Evolutionary conservation across 2,113 vertebrate genomes (phyloP).

Genomic region (Rallus limicola): DNA sequence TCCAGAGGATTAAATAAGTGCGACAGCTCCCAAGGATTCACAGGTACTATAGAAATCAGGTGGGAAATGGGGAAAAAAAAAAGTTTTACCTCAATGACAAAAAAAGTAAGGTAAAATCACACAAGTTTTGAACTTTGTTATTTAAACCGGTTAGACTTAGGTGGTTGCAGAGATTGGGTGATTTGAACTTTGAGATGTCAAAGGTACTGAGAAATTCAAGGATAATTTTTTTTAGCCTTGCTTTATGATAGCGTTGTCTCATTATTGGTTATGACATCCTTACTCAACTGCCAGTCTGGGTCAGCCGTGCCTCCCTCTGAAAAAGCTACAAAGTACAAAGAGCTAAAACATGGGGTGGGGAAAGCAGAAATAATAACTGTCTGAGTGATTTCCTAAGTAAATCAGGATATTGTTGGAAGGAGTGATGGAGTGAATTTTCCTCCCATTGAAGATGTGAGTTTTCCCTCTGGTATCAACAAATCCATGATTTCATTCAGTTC

Average conservation of each 20-base stretch:
- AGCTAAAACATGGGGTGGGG: background rate
- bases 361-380: background rate
- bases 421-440: background rate
- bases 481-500: background rate
- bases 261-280: background rate
- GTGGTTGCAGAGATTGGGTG: background rate
- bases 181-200: background rate
- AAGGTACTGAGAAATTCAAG: background rate
- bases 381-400: background rate
- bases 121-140: background rate
- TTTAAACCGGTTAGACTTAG: background rate
- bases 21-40: background rate
- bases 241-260: background rate
- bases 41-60: background rate
- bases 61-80: background rate
- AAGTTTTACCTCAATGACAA: background rate
- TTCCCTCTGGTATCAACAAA: background rate
- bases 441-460: background rate
- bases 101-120: background rate
- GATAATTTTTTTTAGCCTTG: background rate
- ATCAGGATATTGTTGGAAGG: background rate
- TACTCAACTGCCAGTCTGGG: background rate
- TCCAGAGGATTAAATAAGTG: background rate
- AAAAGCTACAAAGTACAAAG: background rate
- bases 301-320: background rate